A percentile compares a stretch with the other conserved stretches of the same genome.
Conservation (phyloP, 30 jellyfish, hydroid and myxozoan genomes). For the Sanderia malayensis region DNA sequence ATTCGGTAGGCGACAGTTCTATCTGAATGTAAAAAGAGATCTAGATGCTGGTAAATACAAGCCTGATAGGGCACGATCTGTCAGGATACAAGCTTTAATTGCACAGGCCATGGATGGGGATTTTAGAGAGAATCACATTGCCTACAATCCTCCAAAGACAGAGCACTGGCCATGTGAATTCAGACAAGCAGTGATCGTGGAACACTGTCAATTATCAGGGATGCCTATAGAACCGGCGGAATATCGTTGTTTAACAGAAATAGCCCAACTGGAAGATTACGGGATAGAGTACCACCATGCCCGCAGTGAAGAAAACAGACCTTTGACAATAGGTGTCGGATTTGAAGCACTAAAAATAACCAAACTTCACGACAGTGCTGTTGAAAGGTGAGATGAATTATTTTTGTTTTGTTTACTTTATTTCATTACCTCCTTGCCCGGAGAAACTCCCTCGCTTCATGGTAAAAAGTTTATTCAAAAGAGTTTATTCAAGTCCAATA, state of each 20-base stretch:
- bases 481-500: too few species aligned
- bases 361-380: constrained; percentile 58
- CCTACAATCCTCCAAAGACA: constrained; percentile 82
- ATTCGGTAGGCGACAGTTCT: constrained; percentile 80
- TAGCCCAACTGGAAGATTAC: constrained; percentile 72
- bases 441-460: too few species aligned
- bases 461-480: too few species aligned
- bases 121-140: constrained; percentile 90
- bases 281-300: constrained; percentile 87
- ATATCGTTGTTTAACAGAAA: constrained; percentile 57
- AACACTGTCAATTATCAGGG: constrained; percentile 78
- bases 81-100: constrained; percentile 70
- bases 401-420: constrained; percentile 14
- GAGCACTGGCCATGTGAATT: constrained; percentile 81
- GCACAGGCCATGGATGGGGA: constrained; percentile 90
- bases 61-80: constrained; percentile 37
- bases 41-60: constrained; percentile 65
- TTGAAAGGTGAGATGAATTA: constrained; percentile 84
- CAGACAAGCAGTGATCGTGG: constrained; percentile 75
- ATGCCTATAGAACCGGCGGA: constrained; percentile 85
- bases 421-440: too few species aligned
- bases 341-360: constrained; percentile 78
- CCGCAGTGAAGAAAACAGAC: constrained; percentile 71
- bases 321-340: constrained; percentile 81
- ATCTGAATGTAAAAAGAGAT: constrained; percentile 78